These are phyloP conservation scores for Enteromius mattozi DNA, from an alignment of 2,797 vertebrate genomes.

Conservation along the genomic window DNA sequence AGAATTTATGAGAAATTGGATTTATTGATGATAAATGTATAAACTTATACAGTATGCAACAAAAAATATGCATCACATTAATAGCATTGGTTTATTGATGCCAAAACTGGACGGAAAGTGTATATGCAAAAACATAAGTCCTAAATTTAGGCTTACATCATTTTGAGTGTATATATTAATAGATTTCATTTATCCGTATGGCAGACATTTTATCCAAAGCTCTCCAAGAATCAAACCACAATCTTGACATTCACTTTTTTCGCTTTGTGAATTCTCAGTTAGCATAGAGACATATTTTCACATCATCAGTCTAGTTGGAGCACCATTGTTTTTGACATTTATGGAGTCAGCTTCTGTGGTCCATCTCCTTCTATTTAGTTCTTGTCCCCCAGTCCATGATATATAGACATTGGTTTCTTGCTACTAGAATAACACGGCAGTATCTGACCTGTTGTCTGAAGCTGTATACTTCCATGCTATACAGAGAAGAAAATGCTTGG, in stretches of 20 bases:
- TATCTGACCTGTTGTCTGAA: not conserved
- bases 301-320: not conserved
- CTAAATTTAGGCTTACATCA: not conserved
- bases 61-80: not conserved
- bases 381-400: not conserved
- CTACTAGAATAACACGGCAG: not conserved
- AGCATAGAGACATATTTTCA: not conserved
- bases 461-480: not conserved
- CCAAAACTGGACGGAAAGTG: not conserved
- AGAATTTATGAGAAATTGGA: not conserved
- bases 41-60: not conserved
- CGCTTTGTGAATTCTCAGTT: not conserved
- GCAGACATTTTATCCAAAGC: not conserved
- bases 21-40: not conserved
- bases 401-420: not conserved
- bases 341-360: not conserved
- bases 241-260: not conserved
- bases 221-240: not conserved
- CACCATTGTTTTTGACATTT: constrained; percentile 19
- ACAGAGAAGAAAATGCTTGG: not conserved
- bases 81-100: not conserved
- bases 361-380: not conserved
- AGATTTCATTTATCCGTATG: not conserved
- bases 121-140: not conserved
- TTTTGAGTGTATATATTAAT: not conserved